Evolutionary conservation across 2,113 vertebrate genomes (phyloP).

Genomic region (Oenanthe melanoleuca): DNA sequence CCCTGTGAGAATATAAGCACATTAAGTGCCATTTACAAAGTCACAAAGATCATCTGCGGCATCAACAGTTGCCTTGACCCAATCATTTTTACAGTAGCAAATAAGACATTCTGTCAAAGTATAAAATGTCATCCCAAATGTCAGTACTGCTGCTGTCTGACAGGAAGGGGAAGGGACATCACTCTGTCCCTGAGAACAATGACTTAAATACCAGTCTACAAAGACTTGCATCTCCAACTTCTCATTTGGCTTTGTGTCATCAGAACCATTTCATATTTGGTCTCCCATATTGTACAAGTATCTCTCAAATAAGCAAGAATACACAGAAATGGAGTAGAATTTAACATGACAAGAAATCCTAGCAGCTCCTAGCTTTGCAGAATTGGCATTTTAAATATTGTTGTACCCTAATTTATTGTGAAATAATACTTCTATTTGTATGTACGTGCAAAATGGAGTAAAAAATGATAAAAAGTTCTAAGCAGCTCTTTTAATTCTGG

Average conservation of each 20-base stretch:
- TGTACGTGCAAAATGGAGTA: neutral
- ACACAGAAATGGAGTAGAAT: neutral
- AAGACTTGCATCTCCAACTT: neutral
- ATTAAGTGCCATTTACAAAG: constrained; percentile 68
- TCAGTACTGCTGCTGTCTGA: neutral
- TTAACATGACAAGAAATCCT: neutral
- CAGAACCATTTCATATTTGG: neutral
- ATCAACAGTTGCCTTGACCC: constrained; percentile 82
- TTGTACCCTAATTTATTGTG: neutral
- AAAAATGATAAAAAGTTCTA: neutral
- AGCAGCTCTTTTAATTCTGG: neutral
- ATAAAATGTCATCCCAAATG: constrained; percentile 18
- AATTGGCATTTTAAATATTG: neutral
- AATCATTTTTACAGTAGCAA: constrained; percentile 79
- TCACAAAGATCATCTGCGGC: constrained; percentile 78
- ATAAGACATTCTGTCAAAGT: constrained; percentile 70
- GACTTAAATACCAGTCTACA: neutral
- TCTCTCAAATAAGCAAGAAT: neutral
- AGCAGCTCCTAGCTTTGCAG: neutral
- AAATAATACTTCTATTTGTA: neutral
- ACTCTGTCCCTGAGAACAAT: neutral
- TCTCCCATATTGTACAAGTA: neutral
- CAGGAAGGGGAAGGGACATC: neutral
- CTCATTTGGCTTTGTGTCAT: neutral
- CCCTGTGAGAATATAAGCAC: constrained; percentile 35